A percentile compares a stretch with the other conserved stretches of the same genome.
These are phyloP conservation scores for Brevipalpus yothersi DNA, from an alignment of 1,140 invertebrate species.

Conservation along the genomic window DNA sequence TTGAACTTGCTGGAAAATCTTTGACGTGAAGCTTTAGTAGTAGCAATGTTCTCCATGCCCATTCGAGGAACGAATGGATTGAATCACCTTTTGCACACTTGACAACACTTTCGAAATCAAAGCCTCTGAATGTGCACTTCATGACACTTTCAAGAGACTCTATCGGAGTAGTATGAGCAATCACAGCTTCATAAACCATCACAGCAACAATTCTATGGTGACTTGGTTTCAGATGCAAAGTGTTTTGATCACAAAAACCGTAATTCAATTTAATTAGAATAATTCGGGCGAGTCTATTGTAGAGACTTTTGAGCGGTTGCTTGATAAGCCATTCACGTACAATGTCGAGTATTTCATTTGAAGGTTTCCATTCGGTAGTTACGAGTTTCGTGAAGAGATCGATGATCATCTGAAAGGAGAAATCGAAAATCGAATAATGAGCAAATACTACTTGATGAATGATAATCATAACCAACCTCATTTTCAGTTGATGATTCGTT, in stretches of 20 bases:
- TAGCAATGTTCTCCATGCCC: slow-evolving; percentile 7
- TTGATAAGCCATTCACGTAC: slow-evolving; percentile 3
- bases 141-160: background rate
- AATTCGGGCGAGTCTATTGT: slow-evolving; percentile 5
- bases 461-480: background rate
- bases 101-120: background rate
- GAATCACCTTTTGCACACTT: background rate
- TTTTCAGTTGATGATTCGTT: background rate
- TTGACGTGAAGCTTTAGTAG: slow-evolving; percentile 2
- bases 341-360: slow-evolving; percentile 1
- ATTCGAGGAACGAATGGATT: background rate
- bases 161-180: background rate
- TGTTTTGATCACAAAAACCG: background rate
- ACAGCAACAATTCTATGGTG: slow-evolving; percentile 2
- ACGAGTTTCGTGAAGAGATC: slow-evolving; percentile 3
- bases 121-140: background rate
- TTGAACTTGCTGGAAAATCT: background rate
- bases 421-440: background rate
- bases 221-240: background rate
- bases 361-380: slow-evolving; percentile 2
- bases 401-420: background rate
- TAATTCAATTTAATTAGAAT: slow-evolving; percentile 6
- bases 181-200: slow-evolving; percentile 2
- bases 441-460: background rate
- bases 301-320: background rate